A percentile compares a stretch with the other conserved stretches of the same genome.
phyloP scores from a whole-genome alignment of 2,888 invertebrate genomes.

The Emesis russula region DNA sequence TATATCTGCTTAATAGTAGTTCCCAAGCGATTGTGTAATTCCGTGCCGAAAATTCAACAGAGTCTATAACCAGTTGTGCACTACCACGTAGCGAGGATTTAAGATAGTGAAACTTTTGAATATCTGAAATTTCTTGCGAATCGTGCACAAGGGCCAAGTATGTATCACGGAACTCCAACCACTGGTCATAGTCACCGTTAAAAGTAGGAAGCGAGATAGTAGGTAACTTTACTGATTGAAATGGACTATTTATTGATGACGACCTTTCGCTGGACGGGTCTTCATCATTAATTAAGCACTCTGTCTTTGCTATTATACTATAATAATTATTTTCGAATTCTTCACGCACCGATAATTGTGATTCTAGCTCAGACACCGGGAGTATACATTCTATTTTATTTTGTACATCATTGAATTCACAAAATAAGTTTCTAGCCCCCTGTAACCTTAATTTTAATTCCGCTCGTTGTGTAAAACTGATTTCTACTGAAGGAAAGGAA shows the following conservation, averaged over 20 bases:
- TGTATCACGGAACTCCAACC: constrained; percentile 6
- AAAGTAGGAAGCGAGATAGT: constrained; percentile 16
- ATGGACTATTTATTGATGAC: not conserved
- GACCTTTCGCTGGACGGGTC: not conserved
- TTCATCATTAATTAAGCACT: not conserved
- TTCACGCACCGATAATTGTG: not conserved
- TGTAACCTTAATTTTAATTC: constrained; percentile 14
- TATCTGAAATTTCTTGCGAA: not conserved
- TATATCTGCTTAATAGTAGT: constrained; percentile 40
- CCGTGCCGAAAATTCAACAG: constrained; percentile 45
- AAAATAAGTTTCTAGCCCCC: not conserved
- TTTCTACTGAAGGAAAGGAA: not conserved
- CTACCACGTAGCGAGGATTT: constrained; percentile 39
- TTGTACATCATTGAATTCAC: not conserved
- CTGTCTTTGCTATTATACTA: not conserved
- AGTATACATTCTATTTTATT: not conserved
- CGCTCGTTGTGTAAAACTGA: not conserved
- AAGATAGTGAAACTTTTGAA: constrained; percentile 62
- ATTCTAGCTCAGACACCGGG: not conserved
- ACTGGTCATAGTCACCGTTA: not conserved
- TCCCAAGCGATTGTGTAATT: constrained; percentile 67
- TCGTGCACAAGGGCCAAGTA: constrained; percentile 9
- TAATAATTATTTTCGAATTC: not conserved
- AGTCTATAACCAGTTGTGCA: constrained; percentile 42
- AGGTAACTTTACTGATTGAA: constrained; percentile 20